These are phyloP conservation scores for Sisyra terminalis DNA, from an alignment of 2,888 invertebrate genomes.

Conservation along the genomic window DNA sequence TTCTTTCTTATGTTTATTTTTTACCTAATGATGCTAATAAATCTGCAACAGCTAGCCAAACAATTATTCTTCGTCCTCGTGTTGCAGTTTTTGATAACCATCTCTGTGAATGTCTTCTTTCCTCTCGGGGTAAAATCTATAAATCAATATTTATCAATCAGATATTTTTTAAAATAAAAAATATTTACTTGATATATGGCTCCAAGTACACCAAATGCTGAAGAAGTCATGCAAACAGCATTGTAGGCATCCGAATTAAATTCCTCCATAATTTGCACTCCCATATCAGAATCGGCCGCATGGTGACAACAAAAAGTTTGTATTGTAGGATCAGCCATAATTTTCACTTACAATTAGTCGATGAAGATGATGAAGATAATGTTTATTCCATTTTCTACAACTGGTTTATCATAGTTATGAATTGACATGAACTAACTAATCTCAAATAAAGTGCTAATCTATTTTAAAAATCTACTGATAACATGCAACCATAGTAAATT, in stretches of 20 bases:
- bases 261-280: conserved; percentile 48
- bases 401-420: background rate
- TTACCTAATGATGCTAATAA: conserved; percentile 60
- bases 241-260: conserved; percentile 63
- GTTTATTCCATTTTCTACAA: too few relatives aligned
- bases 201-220: conserved; percentile 55
- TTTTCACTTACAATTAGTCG: conserved; percentile 7
- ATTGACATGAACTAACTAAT: background rate
- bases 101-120: conserved; percentile 31
- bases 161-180: background rate
- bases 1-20: background rate
- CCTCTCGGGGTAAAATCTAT: conserved; percentile 47
- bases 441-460: background rate
- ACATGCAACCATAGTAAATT: background rate
- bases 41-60: conserved; percentile 67
- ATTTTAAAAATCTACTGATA: background rate
- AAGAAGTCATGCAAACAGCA: conserved; percentile 53
- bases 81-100: conserved; percentile 40
- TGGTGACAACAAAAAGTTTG: conserved; percentile 67
- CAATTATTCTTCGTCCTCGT: conserved; percentile 51
- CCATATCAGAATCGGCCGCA: conserved; percentile 43
- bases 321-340: conserved; percentile 69
- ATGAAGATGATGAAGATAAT: background rate
- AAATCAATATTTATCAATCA: conserved; percentile 12
- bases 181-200: conserved; percentile 54